These are phyloP conservation scores for Paradisaea rubra DNA, from an alignment of 2,113 vertebrate species.

Conservation along the genomic window DNA sequence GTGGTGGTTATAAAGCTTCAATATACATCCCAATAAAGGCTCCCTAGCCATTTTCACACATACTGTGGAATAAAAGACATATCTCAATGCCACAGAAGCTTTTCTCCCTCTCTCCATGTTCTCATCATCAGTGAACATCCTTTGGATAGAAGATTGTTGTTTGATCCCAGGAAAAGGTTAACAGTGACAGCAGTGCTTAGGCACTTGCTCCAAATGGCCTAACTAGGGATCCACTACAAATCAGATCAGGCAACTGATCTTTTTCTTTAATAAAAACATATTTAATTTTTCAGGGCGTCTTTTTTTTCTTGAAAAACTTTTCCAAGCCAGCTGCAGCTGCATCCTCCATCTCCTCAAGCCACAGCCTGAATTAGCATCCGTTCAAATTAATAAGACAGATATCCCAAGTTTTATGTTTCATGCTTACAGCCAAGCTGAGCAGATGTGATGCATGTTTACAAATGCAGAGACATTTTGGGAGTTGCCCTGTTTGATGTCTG, in stretches of 20 bases:
- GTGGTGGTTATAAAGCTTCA: not conserved
- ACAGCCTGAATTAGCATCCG: conserved; percentile 5
- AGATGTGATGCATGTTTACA: conserved; percentile 51
- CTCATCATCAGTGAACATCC: not conserved
- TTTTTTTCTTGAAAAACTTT: not conserved
- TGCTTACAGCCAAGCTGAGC: conserved; percentile 20
- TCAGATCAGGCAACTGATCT: not conserved
- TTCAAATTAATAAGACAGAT: conserved; percentile 11
- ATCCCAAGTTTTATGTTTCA: conserved; percentile 23
- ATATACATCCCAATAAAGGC: not conserved
- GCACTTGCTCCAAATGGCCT: not conserved
- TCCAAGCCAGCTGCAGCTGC: not conserved
- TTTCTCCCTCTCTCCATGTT: not conserved
- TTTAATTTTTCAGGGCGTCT: not conserved
- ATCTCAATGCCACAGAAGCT: not conserved
- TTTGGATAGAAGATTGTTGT: not conserved
- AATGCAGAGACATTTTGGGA: conserved; percentile 44
- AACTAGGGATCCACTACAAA: not conserved
- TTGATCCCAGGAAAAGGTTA: not conserved
- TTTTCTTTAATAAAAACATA: not conserved
- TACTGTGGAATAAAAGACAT: not conserved
- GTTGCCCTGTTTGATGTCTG: conserved; percentile 47
- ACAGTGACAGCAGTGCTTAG: not conserved
- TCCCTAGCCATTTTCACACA: not conserved
- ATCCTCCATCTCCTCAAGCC: not conserved